Conservation (phyloP, 2,797 vertebrate species). For the Phrynocephalus guinanensis region DNA sequence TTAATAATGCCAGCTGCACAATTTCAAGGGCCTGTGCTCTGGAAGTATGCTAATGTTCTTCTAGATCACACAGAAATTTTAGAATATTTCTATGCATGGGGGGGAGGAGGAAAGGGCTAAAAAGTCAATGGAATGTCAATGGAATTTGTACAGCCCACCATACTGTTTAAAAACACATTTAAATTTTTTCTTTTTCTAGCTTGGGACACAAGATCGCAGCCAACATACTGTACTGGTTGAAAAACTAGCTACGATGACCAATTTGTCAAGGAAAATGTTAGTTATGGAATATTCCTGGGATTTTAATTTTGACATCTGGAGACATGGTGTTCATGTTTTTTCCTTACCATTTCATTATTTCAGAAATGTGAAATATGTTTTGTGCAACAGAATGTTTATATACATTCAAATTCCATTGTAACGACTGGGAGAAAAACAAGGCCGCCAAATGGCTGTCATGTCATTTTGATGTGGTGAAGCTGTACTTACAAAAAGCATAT, state of each 20-base stretch:
- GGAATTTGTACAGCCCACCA: neutral
- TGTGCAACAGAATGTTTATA: neutral
- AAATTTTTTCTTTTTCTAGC: no score
- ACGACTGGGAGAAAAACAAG: neutral
- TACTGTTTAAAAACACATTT: neutral
- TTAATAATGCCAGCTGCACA: neutral
- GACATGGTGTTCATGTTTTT: neutral
- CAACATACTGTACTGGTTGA: neutral
- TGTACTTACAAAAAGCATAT: slow-evolving; percentile 26
- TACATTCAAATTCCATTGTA: slow-evolving; percentile 10
- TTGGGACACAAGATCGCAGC: neutral
- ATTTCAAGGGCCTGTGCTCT: neutral
- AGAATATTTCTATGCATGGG: rapidly evolving
- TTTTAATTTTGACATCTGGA: neutral
- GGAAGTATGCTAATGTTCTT: neutral
- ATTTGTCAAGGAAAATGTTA: neutral
- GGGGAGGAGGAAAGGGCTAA: neutral
- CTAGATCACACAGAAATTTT: neutral
- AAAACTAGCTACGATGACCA: neutral
- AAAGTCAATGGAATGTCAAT: neutral
- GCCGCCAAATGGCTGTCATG: neutral
- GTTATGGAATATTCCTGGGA: neutral
- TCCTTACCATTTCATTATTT: neutral
- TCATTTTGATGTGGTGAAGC: slow-evolving; percentile 33
- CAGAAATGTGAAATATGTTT: rapidly evolving